Percentiles rank a stretch among this genome's conserved stretches.
Conservation (phyloP, 2,888 invertebrate species). For the Nezara viridula region DNA sequence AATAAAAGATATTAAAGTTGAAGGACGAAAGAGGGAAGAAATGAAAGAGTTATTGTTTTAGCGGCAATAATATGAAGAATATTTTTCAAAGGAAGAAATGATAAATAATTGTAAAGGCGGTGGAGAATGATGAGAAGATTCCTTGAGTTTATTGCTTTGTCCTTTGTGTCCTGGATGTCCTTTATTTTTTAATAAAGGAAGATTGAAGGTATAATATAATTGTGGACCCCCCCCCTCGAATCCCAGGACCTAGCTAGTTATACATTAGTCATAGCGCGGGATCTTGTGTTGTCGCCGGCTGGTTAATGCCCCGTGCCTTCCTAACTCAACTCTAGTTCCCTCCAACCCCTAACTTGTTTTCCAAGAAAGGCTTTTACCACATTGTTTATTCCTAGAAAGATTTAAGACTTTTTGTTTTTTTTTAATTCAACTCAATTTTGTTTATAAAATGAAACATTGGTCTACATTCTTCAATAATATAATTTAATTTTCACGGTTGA, state of each 20-base stretch:
- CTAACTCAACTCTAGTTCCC: not conserved
- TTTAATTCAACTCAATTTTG: no score
- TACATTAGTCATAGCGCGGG: constrained; percentile 8
- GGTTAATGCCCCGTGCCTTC: not conserved
- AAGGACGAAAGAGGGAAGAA: not conserved
- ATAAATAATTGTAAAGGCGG: not conserved
- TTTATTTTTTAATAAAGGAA: constrained; percentile 20
- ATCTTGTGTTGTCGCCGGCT: not conserved
- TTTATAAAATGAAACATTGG: no score
- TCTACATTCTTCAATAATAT: no score
- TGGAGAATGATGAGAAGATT: not conserved
- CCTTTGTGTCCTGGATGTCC: not conserved
- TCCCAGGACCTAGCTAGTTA: no score
- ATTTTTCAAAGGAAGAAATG: not conserved
- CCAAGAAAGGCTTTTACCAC: not conserved
- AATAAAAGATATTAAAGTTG: not conserved
- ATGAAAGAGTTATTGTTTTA: not conserved
- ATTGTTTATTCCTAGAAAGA: no score
- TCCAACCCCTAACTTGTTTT: not conserved
- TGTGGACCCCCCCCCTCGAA: not conserved
- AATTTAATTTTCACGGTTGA: no score
- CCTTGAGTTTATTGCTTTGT: not conserved
- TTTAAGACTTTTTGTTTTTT: no score
- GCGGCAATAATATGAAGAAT: not conserved
- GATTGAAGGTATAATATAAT: constrained; percentile 16